These are phyloP conservation scores for Chaetophractus vellerosus DNA, from an alignment of 2,797 vertebrate genomes.

Conservation along the genomic window DNA sequence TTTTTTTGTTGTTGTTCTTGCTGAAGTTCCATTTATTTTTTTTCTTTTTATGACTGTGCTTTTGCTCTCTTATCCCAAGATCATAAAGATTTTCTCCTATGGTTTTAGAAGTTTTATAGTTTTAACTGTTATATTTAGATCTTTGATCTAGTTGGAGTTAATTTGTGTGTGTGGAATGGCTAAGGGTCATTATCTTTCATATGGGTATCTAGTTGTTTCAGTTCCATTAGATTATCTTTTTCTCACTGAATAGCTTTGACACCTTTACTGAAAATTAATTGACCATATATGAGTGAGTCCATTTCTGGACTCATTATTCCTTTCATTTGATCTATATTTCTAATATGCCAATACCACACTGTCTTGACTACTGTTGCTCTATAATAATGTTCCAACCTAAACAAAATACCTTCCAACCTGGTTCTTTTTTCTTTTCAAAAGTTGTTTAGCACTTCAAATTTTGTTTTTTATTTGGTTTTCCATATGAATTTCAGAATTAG, in stretches of 20 bases:
- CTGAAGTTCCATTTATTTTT: not conserved
- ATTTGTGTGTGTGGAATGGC: too few relatives aligned
- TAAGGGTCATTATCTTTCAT: too few relatives aligned
- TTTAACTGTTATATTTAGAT: not conserved
- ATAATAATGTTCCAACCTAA: not conserved
- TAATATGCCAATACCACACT: not conserved
- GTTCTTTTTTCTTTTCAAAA: not conserved
- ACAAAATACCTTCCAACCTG: not conserved
- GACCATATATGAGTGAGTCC: too few relatives aligned
- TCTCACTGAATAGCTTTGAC: too few relatives aligned
- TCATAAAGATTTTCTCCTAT: conserved; percentile 8
- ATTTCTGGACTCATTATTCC: too few relatives aligned
- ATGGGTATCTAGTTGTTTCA: too few relatives aligned
- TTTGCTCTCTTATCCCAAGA: not conserved
- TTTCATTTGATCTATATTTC: too few relatives aligned
- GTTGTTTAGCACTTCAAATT: not conserved
- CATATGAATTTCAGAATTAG: not conserved
- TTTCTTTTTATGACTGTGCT: not conserved
- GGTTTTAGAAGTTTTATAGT: not conserved
- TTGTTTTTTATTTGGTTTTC: not conserved
- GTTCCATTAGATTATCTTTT: too few relatives aligned
- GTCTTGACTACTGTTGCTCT: not conserved
- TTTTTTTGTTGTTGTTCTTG: not conserved
- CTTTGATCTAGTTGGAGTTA: too few relatives aligned
- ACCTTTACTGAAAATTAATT: too few relatives aligned